Evolutionary conservation across 2,113 vertebrate genomes (phyloP).

Genomic region (Pterocles burchelli): DNA sequence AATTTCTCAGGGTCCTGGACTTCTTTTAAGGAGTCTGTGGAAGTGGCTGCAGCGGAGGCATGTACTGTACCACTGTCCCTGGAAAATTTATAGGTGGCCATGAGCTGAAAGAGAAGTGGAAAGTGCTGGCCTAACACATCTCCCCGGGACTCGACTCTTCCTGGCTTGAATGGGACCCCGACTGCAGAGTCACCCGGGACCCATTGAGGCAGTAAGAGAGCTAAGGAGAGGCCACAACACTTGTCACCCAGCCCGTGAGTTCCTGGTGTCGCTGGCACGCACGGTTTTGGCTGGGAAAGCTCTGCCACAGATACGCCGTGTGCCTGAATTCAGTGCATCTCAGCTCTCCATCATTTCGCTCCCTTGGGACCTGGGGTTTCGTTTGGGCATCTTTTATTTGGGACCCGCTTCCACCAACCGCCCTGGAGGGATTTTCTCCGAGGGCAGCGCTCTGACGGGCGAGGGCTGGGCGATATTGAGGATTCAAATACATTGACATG

Average conservation of each 20-base stretch:
- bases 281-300: neutral
- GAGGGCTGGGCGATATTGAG: neutral
- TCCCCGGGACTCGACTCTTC: neutral
- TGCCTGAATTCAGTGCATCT: neutral
- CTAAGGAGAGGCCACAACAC: neutral
- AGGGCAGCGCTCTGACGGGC: neutral
- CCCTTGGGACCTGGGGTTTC: neutral
- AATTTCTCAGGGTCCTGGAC: neutral
- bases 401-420: neutral
- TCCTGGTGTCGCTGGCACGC: neutral
- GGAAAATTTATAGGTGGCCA: constrained; percentile 24
- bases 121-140: neutral
- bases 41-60: neutral
- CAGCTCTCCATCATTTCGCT: neutral
- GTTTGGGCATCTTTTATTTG: neutral
- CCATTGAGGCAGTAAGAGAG: neutral
- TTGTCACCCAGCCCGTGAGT: neutral
- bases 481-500: neutral
- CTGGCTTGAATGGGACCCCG: neutral
- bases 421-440: neutral
- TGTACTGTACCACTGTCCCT: constrained; percentile 4
- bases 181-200: neutral
- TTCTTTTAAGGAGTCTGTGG: neutral
- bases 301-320: neutral
- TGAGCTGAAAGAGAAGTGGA: constrained; percentile 24